Conservation (phyloP, 2,888 invertebrate genomes). For the Cataglyphis rosenhaueri region DNA sequence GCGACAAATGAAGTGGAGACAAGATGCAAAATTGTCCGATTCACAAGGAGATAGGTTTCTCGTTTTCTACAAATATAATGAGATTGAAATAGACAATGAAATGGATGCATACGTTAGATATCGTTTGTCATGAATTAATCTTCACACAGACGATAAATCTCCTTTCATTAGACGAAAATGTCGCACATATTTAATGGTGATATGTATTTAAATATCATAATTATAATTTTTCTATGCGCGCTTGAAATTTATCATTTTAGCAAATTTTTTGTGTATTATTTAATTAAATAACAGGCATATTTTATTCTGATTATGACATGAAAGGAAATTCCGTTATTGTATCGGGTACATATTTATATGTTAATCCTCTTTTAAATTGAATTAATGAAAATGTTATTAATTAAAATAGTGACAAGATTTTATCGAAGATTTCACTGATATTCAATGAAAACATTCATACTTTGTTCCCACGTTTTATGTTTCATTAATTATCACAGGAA, state of each 20-base stretch:
- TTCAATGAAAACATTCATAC: background rate
- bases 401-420: background rate
- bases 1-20: constrained; percentile 55
- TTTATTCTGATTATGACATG: background rate
- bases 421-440: background rate
- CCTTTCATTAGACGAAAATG: constrained; percentile 16
- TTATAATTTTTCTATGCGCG: background rate
- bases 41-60: constrained; percentile 16
- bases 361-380: background rate
- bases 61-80: background rate
- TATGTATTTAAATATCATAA: constrained; percentile 22
- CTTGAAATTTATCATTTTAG: constrained; percentile 1
- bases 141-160: background rate
- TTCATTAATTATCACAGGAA: background rate
- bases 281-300: background rate
- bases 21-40: constrained; percentile 49
- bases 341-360: background rate
- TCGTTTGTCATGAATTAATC: background rate
- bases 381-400: background rate
- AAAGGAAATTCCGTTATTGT: background rate
- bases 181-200: background rate
- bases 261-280: constrained; percentile 2
- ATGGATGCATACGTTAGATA: background rate
- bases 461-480: background rate
- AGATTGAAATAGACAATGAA: background rate